Evolutionary conservation across 1,140 invertebrate genomes (phyloP), one percentile per base, ranked within the genome.

Genomic region (Panulirus ornatus): DNA sequence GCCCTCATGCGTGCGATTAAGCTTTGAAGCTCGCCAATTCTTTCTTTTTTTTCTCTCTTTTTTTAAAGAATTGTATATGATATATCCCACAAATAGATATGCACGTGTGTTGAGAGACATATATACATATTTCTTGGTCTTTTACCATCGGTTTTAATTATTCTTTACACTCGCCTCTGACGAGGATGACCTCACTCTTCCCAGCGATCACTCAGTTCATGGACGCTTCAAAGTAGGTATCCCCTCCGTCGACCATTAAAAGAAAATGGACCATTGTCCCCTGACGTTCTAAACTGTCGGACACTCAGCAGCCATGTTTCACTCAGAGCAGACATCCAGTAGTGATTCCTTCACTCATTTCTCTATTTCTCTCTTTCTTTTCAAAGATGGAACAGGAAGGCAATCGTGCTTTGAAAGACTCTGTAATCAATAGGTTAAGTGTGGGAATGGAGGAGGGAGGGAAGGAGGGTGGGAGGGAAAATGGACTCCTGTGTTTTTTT

Each of bases 161-260:
- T 47, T 47, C 44, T 47, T 47, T 47, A 47, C 44, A 47, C 14
- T 47, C 44, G 14, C 36, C 42, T 76, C 42, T 38, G 73, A 76
- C 38, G 73, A 76, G 73, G 5, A 19, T 8, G 36, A 8, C 38
- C 36, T 38, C 73, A 40, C 73, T 42, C 36, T 27, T 76, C 73
- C 75, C n/a, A 22, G 75, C 75, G 44, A 76, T 47, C 44, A 11
- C 44, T 81, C 78, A 36, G 47, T 81, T 81, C 47, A 81, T 58
- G 78, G 47, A 81, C 78, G 78, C 78, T 42, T 44, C 36, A 58
- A 81, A 81, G 58, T 81, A 81, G 47, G 54, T 58, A 81, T 81
- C 78, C 78, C n/a, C 78, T 81, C 78, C 78, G 54, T 81, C 78
- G 47, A 81, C 78, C 78, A 81, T 81, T 81, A 81, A 81, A 81